Percentiles rank a stretch among this genome's conserved stretches.
These are phyloP conservation scores for Eutolmus rufibarbis DNA, from an alignment of 2,888 invertebrate species.

Conservation along the genomic window DNA sequence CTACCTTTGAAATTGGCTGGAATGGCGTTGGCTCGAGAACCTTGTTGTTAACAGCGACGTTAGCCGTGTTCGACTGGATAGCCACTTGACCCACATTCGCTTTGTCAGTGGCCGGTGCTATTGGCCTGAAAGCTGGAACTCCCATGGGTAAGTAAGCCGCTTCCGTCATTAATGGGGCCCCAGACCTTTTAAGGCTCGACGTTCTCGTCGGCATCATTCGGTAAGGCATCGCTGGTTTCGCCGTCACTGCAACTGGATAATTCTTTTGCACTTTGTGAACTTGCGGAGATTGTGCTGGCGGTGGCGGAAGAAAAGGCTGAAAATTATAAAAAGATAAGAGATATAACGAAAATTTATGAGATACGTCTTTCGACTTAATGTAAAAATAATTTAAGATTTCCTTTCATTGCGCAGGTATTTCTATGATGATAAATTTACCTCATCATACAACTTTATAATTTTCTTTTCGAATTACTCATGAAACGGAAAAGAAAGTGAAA, in stretches of 20 bases:
- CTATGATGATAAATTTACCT: background rate
- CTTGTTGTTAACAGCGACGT: slow-evolving; percentile 56
- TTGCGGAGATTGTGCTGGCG: slow-evolving; percentile 54
- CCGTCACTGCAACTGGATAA: slow-evolving; percentile 53
- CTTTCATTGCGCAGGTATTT: background rate
- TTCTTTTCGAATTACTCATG: background rate
- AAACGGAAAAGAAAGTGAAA: background rate
- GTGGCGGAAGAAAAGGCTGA: background rate
- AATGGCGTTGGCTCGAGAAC: slow-evolving; percentile 64
- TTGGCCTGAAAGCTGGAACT: slow-evolving; percentile 81
- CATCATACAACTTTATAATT: background rate
- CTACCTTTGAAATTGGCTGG: slow-evolving; percentile 53
- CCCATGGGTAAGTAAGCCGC: slow-evolving; percentile 68
- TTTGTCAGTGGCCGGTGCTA: slow-evolving; percentile 67
- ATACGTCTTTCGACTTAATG: background rate
- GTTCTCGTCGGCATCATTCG: slow-evolving; percentile 31
- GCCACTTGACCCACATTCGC: slow-evolving; percentile 50
- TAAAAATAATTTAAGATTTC: background rate
- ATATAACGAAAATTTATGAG: background rate
- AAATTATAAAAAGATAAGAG: background rate
- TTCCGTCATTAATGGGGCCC: slow-evolving; percentile 59
- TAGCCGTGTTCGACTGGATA: slow-evolving; percentile 53
- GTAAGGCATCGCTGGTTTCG: slow-evolving; percentile 47
- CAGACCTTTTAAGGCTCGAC: slow-evolving; percentile 32
- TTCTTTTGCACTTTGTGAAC: slow-evolving; percentile 56